Evolutionary conservation across 1,140 invertebrate genomes (phyloP).

Genomic region (Drosophila lacertosa): DNA sequence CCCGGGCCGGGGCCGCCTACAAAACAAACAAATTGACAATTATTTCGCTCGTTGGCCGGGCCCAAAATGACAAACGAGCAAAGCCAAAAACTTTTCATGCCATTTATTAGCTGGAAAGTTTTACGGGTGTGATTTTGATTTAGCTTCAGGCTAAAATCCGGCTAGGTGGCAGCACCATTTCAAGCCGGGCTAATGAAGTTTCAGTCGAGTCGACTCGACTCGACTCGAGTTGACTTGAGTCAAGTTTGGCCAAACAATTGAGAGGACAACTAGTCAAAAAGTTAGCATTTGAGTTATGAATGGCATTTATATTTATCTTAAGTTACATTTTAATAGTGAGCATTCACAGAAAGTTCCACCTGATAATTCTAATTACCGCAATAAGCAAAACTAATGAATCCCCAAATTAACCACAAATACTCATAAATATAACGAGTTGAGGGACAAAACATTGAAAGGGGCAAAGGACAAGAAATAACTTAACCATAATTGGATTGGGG

Average conservation of each 20-base stretch:
- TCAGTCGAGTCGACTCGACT: constrained; percentile 28
- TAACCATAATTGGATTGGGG: no score
- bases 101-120: constrained; percentile 72
- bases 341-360: constrained; percentile 13
- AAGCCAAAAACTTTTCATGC: constrained; percentile 59
- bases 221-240: no score
- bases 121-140: constrained; percentile 72
- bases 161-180: constrained; percentile 16
- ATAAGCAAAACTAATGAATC: constrained; percentile 24
- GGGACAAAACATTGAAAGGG: not conserved
- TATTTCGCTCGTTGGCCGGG: constrained; percentile 48
- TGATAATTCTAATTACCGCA: constrained; percentile 41
- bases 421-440: constrained; percentile 7
- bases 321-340: constrained; percentile 32
- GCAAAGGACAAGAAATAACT: no score
- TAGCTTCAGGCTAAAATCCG: constrained; percentile 49
- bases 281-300: constrained; percentile 37
- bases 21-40: constrained; percentile 73
- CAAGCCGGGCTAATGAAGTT: constrained; percentile 40
- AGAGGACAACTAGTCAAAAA: constrained; percentile 8
- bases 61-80: constrained; percentile 67
- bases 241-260: constrained; percentile 33
- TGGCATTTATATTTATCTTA: constrained; percentile 41
- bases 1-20: no score
- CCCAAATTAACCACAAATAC: not conserved